Evolutionary conservation across 2,888 invertebrate genomes (phyloP).

Genomic region (Dolichopus griseipennis): DNA sequence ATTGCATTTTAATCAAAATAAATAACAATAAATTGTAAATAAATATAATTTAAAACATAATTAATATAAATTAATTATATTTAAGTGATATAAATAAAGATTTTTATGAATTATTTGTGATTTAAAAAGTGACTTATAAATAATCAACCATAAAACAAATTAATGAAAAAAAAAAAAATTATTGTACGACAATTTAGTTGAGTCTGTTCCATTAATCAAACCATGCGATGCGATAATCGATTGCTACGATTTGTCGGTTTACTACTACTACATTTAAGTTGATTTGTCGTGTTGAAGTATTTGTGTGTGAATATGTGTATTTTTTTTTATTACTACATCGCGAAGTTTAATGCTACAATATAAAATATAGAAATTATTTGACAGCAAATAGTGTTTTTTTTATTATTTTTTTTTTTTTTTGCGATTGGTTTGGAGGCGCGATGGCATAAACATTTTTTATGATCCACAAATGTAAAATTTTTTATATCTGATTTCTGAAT

Average conservation of each 20-base stretch:
- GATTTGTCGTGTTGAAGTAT: background rate
- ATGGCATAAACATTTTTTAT: background rate
- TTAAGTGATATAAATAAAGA: background rate
- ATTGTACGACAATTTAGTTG: background rate
- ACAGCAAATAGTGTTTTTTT: background rate
- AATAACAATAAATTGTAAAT: conserved; percentile 2
- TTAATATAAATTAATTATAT: background rate
- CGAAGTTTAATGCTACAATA: background rate
- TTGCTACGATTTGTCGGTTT: background rate
- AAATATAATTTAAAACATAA: background rate
- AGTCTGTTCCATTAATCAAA: conserved; percentile 1
- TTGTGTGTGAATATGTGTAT: no score
- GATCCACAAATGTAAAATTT: background rate
- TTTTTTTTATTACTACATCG: no score
- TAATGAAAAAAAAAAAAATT: background rate
- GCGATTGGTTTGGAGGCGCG: background rate
- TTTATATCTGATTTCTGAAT: no score
- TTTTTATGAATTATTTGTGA: background rate
- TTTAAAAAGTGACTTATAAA: background rate
- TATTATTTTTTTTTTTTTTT: no score
- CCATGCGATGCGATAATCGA: conserved; percentile 6
- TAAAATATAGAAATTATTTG: background rate
- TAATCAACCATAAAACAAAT: background rate
- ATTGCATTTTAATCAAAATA: background rate
- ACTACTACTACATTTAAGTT: background rate